phyloP scores from a whole-genome alignment of 2,797 vertebrate genomes.

The Smutsia gigantea region DNA sequence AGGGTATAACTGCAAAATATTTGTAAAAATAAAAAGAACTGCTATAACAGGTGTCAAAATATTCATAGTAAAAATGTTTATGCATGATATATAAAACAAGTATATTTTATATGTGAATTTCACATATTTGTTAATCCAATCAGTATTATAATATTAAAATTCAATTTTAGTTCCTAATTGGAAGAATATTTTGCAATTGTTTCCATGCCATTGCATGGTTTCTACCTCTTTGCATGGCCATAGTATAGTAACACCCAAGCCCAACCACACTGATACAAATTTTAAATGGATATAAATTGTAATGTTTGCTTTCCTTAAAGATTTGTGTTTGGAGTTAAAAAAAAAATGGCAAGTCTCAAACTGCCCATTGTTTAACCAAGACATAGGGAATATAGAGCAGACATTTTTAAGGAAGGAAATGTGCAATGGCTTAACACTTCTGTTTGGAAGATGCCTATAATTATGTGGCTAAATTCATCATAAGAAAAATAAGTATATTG shows the following conservation, averaged over 20 bases:
- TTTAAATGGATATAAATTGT: not conserved
- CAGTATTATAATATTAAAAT: not conserved
- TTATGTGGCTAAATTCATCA: not conserved
- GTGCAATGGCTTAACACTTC: not conserved
- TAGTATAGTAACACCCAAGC: not conserved
- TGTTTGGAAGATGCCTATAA: not conserved
- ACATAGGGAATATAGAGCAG: not conserved
- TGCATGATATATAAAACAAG: not conserved
- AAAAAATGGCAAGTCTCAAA: not conserved
- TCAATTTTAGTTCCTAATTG: not conserved
- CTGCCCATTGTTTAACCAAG: not conserved
- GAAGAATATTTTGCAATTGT: not conserved
- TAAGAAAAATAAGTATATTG: slow-evolving; percentile 18
- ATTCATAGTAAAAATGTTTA: not conserved
- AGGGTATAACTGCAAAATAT: not conserved
- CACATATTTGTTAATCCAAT: not conserved
- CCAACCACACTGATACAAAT: not conserved
- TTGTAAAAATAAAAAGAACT: not conserved
- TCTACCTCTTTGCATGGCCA: not conserved
- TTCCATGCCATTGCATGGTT: not conserved
- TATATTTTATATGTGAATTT: not conserved
- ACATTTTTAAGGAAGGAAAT: not conserved
- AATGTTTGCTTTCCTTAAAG: slow-evolving; percentile 38
- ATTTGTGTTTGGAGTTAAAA: not conserved
- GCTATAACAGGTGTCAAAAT: slow-evolving; percentile 6